Base-by-base conservation (phyloP, 2,888 invertebrate species). In the Aromia moschata region DNA sequence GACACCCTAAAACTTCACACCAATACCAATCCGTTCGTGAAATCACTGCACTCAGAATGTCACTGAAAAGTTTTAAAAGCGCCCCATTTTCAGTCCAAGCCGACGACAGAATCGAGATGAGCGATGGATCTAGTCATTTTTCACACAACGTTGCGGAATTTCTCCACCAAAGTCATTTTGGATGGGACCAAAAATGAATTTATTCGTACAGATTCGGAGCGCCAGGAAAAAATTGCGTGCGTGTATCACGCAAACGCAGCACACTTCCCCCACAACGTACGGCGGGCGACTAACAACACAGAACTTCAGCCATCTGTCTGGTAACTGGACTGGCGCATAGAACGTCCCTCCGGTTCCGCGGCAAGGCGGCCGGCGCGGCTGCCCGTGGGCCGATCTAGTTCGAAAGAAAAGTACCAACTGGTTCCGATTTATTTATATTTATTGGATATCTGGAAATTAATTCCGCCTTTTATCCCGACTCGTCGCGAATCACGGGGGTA, bases 351-450 rank as follows among this genome's bases (percentile, higher is more conserved):
- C n/a, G 41, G 49, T 52, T 60, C 55, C 54, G 60, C 53, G 38
- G 49, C 47, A n/a, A n/a, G n/a, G n/a, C n/a, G n/a, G n/a, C n/a
- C n/a, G n/a, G n/a, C 33, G 46, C 57, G 60, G 58, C 55, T 57
- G 60, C 65, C 69, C 62, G 71, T 71, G 70, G 72, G 71, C 73
- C 65, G 71, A 65, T 69, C 65, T 67, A 66, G 68, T 68, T 67
- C 67, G 63, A 64, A 69, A 72, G 67, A 73, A 72, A 74, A 74
- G 74, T 71, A 69, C 71, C 69, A 74, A 76, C 74, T 72, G 66
- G 76, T 74, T 73, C 71, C 69, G 72, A 74, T 75, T 74, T 73
- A 71, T 74, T 75, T 74, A 71, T 74, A 68, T 71, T 71, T 70
- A 71, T 70, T 66, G 67, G 64, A 55, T 69, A 65, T 68, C 44